Base-by-base conservation (phyloP, 2,113 vertebrate species). In the Chunga burmeisteri region DNA sequence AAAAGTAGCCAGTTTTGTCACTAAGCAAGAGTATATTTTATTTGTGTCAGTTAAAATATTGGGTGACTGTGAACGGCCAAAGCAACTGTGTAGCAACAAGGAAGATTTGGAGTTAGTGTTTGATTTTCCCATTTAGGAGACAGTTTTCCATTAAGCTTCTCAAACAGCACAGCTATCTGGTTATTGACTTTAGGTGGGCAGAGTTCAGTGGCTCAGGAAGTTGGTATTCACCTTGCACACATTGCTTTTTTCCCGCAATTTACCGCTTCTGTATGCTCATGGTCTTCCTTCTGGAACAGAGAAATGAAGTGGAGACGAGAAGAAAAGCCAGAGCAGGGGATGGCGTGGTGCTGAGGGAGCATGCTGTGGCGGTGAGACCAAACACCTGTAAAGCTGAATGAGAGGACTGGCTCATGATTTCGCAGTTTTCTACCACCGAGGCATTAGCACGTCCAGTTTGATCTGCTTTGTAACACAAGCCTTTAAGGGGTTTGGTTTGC, bases 101-200 rank as follows among this genome's bases (percentile, higher is more conserved):
- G 56, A 61, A 16, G 30, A n/a, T 62, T 26, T 32, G 34, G 67
- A 66, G 30, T 34, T 74, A 58, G 13, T 79, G 49, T 95, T 93
- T 86, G 73, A 22, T 73, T 81, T 97, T 88, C 46, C 74, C 77
- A 21, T 87, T 83, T 62, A 56, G 65, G 62, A 89, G 63, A 47
- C 34, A 0, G 5, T 67, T 96, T 94, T 92, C 80, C 86, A 79
- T 81, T 74, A 68, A 86, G 58, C 66, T 74, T 74, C 79, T 58
- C 78, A 52, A 78, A 34, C 74, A 87, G 7, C 83, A 61, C 47
- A 92, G 59, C 62, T 74, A 6, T 53, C 81, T 90, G 73, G 49
- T 68, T 74, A 83, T 50, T 96, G 94, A 91, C 89, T 95, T 93
- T 83, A 46, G 50, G 50, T 78, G 58, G 49, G 40, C 85, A 81